A percentile compares a stretch with the other conserved stretches of the same genome.
Conservation (phyloP, 2,888 invertebrate genomes). For the Trichopria drosophilae region DNA sequence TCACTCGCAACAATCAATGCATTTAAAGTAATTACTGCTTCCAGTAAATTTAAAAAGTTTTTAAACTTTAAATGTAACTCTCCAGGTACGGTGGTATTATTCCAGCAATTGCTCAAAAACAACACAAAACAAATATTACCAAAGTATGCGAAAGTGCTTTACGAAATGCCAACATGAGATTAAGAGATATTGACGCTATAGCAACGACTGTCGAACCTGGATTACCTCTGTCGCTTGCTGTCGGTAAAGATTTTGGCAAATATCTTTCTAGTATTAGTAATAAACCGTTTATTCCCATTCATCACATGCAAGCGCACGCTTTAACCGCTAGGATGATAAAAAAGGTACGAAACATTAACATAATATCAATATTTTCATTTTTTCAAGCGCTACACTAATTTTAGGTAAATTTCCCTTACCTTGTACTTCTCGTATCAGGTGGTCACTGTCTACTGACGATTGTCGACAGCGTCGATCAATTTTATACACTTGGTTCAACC, state of each 20-base stretch:
- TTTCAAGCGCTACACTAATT: neutral
- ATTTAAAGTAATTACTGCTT: constrained; percentile 65
- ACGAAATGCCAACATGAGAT: constrained; percentile 62
- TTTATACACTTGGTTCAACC: constrained; percentile 76
- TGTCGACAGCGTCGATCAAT: constrained; percentile 73
- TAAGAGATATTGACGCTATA: constrained; percentile 78
- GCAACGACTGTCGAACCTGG: constrained; percentile 92
- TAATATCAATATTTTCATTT: constrained; percentile 1
- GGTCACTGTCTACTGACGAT: constrained; percentile 86
- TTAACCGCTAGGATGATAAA: constrained; percentile 79
- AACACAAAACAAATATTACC: constrained; percentile 81
- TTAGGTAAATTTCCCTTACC: constrained; percentile 79
- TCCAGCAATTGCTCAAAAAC: constrained; percentile 79
- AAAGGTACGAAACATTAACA: constrained; percentile 60
- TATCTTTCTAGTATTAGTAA: constrained; percentile 67
- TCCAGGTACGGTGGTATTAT: constrained; percentile 84
- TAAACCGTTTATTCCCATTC: constrained; percentile 90
- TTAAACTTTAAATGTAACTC: constrained; percentile 22
- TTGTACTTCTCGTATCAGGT: constrained; percentile 89
- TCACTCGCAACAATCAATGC: constrained; percentile 77
- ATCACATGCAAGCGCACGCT: constrained; percentile 99
- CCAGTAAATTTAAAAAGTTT: neutral
- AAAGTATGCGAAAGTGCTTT: constrained; percentile 71
- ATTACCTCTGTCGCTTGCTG: constrained; percentile 73
- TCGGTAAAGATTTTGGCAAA: constrained; percentile 84